Evolutionary conservation across 2,797 vertebrate species (phyloP), one percentile per base, ranked within the genome.

Genomic region (Acanthis flammea): DNA sequence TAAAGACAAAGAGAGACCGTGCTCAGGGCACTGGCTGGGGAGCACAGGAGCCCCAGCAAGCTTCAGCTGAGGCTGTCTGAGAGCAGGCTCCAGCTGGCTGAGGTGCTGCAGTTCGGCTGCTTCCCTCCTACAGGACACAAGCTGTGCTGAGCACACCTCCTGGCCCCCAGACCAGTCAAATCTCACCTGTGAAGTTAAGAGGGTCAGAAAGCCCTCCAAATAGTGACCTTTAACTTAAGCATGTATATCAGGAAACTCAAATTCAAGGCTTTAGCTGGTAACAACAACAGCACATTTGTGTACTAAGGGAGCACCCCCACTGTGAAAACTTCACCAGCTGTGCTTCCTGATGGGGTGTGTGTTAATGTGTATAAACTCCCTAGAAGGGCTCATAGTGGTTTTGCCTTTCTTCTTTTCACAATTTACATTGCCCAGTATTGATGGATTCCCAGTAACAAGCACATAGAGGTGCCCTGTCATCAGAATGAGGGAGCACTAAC

Each of bases 71-170:
- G 44, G 50, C 31, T 65, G 75, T 25, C 35, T 71, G 48, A 66
- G 54, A 82, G 63, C n/a, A 47, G 53, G 61, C 45, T 86, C 42
- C 65, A 65, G 55, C 51, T 60, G 71, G 48, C 33, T 35, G 19
- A 24, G 42, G 41, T 5, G 16, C 55, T 72, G 50, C 3, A 0
- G 7, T 17, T 17, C 0, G 1, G 70, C 45, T 7, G 5, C 53
- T 25, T 53, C 41, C 54, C 54, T 55, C 19, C 72, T 28, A 21
- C 14, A 62, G 51, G 30, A 44, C 48, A 47, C 10, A 27, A 71
- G n/a, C 39, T 53, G 65, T 3, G 7, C 54, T 41, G 15, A 68
- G 12, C 19, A 31, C 23, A 60, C 2, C 35, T 30, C 9, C 45
- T 1, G 2, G n/a, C 15, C 44, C 31, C 28, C 28, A 57, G 19